phyloP scores from a whole-genome alignment of 2,113 vertebrate species.

The Mola mola region DNA sequence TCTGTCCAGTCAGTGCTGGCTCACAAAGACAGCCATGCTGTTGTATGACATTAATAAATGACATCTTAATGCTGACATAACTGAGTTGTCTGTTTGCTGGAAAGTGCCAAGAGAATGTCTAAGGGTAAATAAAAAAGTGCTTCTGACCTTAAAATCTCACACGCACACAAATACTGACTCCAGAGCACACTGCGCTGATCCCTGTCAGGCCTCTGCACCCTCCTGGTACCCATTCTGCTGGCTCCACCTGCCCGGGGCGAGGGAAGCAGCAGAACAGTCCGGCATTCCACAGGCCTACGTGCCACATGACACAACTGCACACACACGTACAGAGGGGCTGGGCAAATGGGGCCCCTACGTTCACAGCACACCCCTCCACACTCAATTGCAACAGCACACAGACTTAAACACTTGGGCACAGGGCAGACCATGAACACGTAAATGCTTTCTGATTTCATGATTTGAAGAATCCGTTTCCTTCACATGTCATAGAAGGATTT shows the following conservation, averaged over 20 bases:
- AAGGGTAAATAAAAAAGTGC: background rate
- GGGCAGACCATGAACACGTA: background rate
- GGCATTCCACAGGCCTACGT: conserved; percentile 74
- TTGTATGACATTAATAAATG: conserved; percentile 57
- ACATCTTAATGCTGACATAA: conserved; percentile 48
- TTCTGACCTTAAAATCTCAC: conserved; percentile 1
- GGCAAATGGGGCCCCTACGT: conserved; percentile 7
- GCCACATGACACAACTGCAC: conserved; percentile 61
- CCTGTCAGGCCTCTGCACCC: conserved; percentile 36
- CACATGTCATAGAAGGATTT: background rate
- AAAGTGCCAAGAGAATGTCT: conserved; percentile 12
- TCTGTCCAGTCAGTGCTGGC: conserved; percentile 6
- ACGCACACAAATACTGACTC: conserved; percentile 22
- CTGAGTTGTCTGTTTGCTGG: conserved; percentile 19
- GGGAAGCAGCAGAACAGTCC: conserved; percentile 39
- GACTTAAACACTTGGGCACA: conserved; percentile 16
- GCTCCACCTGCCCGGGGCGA: conserved; percentile 47
- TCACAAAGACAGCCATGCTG: conserved; percentile 15
- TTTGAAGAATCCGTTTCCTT: conserved; percentile 4
- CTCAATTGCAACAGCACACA: conserved; percentile 45
- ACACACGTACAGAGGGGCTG: conserved; percentile 22
- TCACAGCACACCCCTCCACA: conserved; percentile 52
- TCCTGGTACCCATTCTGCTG: conserved; percentile 47
- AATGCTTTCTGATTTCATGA: conserved; percentile 23
- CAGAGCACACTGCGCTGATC: conserved; percentile 36